phyloP scores from a whole-genome alignment of 2,113 vertebrate genomes.

The Strix uralensis region DNA sequence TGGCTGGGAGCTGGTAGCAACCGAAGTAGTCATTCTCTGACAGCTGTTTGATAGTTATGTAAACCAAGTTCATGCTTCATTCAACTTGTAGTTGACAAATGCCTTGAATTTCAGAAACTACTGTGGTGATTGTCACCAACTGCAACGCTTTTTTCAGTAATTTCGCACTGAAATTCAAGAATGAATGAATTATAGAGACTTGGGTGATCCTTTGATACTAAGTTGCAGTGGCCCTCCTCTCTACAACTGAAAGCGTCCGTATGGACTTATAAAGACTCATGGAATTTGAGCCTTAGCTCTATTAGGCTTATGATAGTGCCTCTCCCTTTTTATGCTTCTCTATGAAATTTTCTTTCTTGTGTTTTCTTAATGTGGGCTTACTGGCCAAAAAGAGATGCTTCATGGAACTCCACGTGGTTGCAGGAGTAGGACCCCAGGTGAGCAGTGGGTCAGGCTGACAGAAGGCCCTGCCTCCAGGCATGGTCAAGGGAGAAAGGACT shows the following conservation, averaged over 20 bases:
- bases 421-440: background rate
- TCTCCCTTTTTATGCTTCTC: background rate
- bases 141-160: background rate
- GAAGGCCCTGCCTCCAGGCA: background rate
- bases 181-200: background rate
- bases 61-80: background rate
- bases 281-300: background rate
- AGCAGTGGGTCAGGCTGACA: background rate
- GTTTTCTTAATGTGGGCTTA: background rate
- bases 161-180: background rate
- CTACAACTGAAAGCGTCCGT: background rate
- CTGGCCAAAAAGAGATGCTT: background rate
- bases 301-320: background rate
- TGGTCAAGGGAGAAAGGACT: background rate
- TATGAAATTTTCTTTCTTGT: background rate
- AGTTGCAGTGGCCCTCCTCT: background rate
- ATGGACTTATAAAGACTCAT: background rate
- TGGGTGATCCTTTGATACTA: background rate
- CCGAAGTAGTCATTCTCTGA: background rate
- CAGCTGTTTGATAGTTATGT: background rate
- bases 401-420: no score
- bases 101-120: background rate
- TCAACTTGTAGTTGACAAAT: background rate
- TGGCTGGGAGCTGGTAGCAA: background rate
- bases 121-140: background rate